phyloP scores from a whole-genome alignment of 2,797 vertebrate species.

The Chaunax sp. region DNA sequence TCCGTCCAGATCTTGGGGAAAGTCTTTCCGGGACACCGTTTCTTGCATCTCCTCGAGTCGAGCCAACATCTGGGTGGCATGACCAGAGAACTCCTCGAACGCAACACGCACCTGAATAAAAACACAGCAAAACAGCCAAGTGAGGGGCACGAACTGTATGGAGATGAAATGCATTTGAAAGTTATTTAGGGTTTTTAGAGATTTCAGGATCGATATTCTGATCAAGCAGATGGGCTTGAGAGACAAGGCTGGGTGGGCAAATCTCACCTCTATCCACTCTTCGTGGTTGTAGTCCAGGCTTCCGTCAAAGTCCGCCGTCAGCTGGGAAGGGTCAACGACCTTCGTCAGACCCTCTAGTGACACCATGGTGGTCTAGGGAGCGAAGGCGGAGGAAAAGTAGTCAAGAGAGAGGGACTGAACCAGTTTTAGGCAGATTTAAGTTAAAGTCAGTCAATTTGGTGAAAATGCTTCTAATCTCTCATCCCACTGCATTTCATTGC shows the following conservation, averaged over 20 bases:
- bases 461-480: slow-evolving; percentile 27
- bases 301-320: slow-evolving; percentile 97
- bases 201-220: slow-evolving; percentile 1
- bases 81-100: slow-evolving; percentile 97
- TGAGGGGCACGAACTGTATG: background rate
- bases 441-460: slow-evolving; percentile 18
- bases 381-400: background rate
- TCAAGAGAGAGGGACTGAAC: background rate
- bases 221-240: background rate
- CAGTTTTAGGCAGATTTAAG: slow-evolving; percentile 8
- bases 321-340: slow-evolving; percentile 98
- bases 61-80: slow-evolving; percentile 93
- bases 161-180: background rate
- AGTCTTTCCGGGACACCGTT: slow-evolving; percentile 93
- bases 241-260: background rate
- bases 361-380: slow-evolving; percentile 96
- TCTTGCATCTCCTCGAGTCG: slow-evolving; percentile 98
- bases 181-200: background rate
- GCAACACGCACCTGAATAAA: slow-evolving; percentile 89
- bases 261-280: slow-evolving; percentile 93
- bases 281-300: slow-evolving; percentile 99
- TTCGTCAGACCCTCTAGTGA: slow-evolving; percentile 98
- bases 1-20: slow-evolving; percentile 96
- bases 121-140: background rate
- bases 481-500: background rate